Evolutionary conservation across 2,113 vertebrate genomes (phyloP), one percentile per base, ranked within the genome.

Genomic region (Oenanthe oenanthe): DNA sequence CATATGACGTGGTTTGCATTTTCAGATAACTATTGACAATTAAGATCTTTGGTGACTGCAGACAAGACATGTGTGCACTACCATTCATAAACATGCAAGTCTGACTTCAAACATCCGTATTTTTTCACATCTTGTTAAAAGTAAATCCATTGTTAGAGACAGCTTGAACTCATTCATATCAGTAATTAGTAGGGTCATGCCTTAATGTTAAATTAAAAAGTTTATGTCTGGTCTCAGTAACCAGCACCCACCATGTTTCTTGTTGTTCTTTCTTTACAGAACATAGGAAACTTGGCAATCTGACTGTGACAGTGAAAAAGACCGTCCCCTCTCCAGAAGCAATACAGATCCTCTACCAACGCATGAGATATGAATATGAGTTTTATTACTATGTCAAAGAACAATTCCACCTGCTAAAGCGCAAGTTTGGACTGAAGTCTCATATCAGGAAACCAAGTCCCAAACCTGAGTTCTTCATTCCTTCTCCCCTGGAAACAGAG

Each of bases 341-440:
- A 14, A 98, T 99, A 86, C 98, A 99, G 97, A 98, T 99, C 72
- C 98, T 99, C 29, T 99, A 99, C 97, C 98, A 99, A 88, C 98
- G 99, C 66, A 99, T 99, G 99, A 98, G 97, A 96, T 99, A 99
- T 0, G 99, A 99, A 94, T 99, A 99, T 1, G 98, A 99, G 68
- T 99, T 99, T 97, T 99, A 99, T 98, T 98, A 99, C 98, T 99
- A 99, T 45, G 98, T 99, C 95, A 98, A 98, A 56, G 98, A 99
- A 96, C 99, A 99, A 96, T 99, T 99, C 96, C 99, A 99, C 95
- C 98, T 99, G 74, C 96, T 98, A 79, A 99, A 99, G 96, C 99
- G 98, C 91, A 99, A 99, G 94, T 99, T 99, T 42, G 99, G 99
- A 95, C 98, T 99, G 38, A 99, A 98, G 94, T 99, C 99, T 7